Evolutionary conservation across 2,113 vertebrate species (phyloP).

Genomic region (Sphaerodactylus townsendi): DNA sequence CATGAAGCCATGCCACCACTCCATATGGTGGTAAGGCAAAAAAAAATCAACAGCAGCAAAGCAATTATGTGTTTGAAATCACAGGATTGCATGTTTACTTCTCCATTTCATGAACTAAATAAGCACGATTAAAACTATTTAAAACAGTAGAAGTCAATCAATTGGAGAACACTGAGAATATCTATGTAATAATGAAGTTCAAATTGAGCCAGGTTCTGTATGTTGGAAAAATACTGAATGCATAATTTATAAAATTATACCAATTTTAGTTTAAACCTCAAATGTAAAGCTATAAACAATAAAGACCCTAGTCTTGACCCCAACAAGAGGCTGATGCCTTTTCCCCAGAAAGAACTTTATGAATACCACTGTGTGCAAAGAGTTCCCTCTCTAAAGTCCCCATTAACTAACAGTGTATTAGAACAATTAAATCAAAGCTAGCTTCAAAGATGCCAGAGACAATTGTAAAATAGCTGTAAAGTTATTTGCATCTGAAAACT

Average conservation of each 20-base stretch:
- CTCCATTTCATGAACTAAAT: background rate
- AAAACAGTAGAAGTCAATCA: background rate
- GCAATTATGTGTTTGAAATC: background rate
- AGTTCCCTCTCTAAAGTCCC: background rate
- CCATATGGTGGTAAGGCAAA: background rate
- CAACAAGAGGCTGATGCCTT: background rate
- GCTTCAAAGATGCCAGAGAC: conserved; percentile 23
- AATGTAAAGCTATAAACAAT: conserved; percentile 5
- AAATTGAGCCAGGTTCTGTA: conserved; percentile 16
- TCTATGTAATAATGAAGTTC: background rate
- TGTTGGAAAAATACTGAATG: background rate
- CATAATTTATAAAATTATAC: conserved; percentile 10
- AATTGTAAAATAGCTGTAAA: conserved; percentile 7
- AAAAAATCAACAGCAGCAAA: background rate
- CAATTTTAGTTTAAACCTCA: background rate
- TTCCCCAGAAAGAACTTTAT: background rate
- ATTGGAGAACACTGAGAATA: background rate
- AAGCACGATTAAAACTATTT: background rate
- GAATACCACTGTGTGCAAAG: background rate
- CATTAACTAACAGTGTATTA: background rate
- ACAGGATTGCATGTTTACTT: fast-evolving
- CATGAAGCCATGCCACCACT: fast-evolving
- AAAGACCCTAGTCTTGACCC: background rate
- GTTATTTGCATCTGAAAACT: background rate
- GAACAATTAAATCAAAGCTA: background rate